Evolutionary conservation across 1,140 invertebrate genomes (phyloP).

Genomic region (Ctenoplectra terminalis): DNA sequence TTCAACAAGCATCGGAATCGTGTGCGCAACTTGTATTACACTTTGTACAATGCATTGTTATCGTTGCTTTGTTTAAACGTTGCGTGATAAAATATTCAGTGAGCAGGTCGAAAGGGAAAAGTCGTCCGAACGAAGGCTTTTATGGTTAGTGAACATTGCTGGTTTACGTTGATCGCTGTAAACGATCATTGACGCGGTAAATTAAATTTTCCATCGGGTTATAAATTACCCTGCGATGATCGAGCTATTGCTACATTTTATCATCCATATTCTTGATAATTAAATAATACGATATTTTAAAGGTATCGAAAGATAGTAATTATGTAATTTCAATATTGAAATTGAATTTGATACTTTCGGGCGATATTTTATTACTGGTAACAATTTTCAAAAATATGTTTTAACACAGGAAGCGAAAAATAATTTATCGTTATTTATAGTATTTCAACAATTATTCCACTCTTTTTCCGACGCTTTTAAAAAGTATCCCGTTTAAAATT

Average conservation of each 20-base stretch:
- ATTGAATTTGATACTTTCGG: no score
- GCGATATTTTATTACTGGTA: no score
- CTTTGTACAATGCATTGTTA: not conserved
- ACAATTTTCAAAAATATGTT: no score
- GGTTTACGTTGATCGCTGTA: not conserved
- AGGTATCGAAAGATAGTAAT: no score
- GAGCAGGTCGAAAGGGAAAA: conserved; percentile 33
- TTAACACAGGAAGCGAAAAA: no score
- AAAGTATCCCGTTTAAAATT: no score
- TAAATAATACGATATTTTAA: no score
- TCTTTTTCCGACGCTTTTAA: no score
- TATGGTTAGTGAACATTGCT: conserved; percentile 1
- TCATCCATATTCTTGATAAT: not conserved
- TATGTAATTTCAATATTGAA: no score
- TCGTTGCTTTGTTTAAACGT: not conserved
- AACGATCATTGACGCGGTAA: conserved; percentile 16
- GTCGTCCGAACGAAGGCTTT: conserved; percentile 12
- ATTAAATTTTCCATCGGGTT: conserved; percentile 16
- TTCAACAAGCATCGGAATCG: not conserved
- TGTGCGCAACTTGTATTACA: not conserved
- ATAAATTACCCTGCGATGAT: not conserved
- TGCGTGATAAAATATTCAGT: not conserved
- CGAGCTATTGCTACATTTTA: not conserved
- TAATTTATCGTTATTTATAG: no score
- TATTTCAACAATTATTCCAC: no score